Evolutionary conservation across 2,888 invertebrate genomes (phyloP), one percentile per base, ranked within the genome.

Genomic region (Folsomia manolachei): DNA sequence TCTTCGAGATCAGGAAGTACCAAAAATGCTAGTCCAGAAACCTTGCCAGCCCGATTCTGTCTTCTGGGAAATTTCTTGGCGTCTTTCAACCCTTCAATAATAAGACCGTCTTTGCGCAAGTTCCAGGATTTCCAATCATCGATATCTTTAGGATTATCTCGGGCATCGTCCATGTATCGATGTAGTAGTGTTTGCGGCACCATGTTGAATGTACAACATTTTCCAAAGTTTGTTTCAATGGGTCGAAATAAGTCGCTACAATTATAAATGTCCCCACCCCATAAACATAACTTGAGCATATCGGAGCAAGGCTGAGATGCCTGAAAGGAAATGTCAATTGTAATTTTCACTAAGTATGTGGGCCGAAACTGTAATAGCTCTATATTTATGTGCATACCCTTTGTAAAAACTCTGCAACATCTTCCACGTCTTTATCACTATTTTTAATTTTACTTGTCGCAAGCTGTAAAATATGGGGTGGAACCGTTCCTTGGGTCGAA

Each of bases 151-250:
- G 26, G 61, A 7, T 68, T 69, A 51, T 76, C 76, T 65, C 75
- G 19, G 0, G 11, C 52, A 27, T 76, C 76, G 60, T 73, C 69
- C 69, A 25, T 71, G 70, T 64, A 72, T 26, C 65, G 69, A 67
- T 75, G 64, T 2, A 78, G 61, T 9, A 79, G 56, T 2, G 75
- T 87, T 0, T 88, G 86, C 75, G 91, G 90, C 2, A 93, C 87
- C 21, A 89, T 88, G 82, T 94, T 94, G 82, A 94, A 94, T 0
- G 91, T 90, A 83, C 93, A 94, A 82, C 94, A 94, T 1, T 93
- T 86, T 0, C 94, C 94, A 82, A 93, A 93, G 80, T 93, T 93
- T 0, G 93, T 93, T 72, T 92, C 84, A 66, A 90, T 89, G 0
- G 91, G 89, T 82, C 90, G 90, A 83, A 93, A 93, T 71, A 91